Evolutionary conservation across 35 echinoderm and acorn worm genomes (phyloP), one percentile per base, ranked within the genome.

Genomic region (Eucidaris tribuloides): DNA sequence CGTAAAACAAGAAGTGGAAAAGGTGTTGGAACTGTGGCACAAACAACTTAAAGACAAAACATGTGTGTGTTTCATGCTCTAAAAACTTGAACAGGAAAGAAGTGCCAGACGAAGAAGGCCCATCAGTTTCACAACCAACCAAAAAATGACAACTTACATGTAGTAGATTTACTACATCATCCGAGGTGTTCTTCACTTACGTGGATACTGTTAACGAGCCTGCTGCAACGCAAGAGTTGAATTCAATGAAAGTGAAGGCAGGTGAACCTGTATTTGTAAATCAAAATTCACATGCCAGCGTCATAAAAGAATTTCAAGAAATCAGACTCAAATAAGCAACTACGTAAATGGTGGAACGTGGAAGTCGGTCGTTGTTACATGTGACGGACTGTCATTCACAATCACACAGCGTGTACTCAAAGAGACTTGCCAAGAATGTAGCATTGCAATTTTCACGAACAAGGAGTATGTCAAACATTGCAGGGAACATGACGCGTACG

Each of bases 371-470:
- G 28, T 45, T 1, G 58, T 83, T 5, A 65, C 55, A 14, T 83
- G 80, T 25, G 80, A 83, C 45, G 80, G 80, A 23, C 34, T 83
- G 23, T 58, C 80, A 64, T 83, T 60, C 35, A 60, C 57, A 11
- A 4, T 83, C 5, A 28, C 22, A 23, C 29, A 56, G 13, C 36
- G 36, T 1, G 35, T 83, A 40, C 3, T 83, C 4, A 62, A 83
- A 30, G 60, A 83, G 31, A 83, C 54, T 22, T 83, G 80, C 36
- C 35, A 14, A 31, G 37, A 22, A 13, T 64, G 80, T 9, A 2
- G 29, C 19, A 4, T 28, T 28, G 42, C 43, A 29, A 30, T 80
- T 27, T 80, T 63, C 55, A 62, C 30, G 27, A 43, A 58, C 34
- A 64, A 56, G 4, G 42, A 11, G 27, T 32, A 42, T 14, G 23